These are phyloP conservation scores for Halichoeres trimaculatus DNA, from an alignment of 2,113 vertebrate genomes.

Conservation along the genomic window DNA sequence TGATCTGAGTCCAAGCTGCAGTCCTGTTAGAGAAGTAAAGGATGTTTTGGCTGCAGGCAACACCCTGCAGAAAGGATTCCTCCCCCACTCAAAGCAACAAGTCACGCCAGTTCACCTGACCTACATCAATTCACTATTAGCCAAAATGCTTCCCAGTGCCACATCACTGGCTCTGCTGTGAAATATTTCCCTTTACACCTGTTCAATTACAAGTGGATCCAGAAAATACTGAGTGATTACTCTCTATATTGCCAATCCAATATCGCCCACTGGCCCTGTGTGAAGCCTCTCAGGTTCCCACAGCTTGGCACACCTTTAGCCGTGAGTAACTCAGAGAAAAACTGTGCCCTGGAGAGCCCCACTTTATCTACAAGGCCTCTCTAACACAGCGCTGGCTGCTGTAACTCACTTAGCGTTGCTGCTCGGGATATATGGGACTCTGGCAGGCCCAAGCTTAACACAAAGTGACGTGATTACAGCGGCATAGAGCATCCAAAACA, in stretches of 20 bases:
- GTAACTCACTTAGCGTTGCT: neutral
- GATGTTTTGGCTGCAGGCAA: neutral
- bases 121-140: no score
- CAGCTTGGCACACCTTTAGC: neutral
- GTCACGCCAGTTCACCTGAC: no score
- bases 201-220: neutral
- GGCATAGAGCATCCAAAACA: neutral
- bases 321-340: neutral
- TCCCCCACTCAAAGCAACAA: neutral
- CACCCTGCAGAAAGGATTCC: neutral
- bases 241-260: neutral
- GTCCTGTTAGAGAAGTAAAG: neutral
- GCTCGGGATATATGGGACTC: constrained; percentile 6
- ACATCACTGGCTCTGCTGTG: no score
- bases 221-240: neutral
- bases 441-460: neutral
- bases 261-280: constrained; percentile 7
- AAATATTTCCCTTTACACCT: neutral
- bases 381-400: neutral
- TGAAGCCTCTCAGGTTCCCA: constrained; percentile 1
- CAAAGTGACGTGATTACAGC: neutral
- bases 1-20: neutral
- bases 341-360: neutral
- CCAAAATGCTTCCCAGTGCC: neutral
- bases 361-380: constrained; percentile 21